phyloP scores from a whole-genome alignment of 2,888 invertebrate species.

The Scaptodrosophila latifasciaeformis region DNA sequence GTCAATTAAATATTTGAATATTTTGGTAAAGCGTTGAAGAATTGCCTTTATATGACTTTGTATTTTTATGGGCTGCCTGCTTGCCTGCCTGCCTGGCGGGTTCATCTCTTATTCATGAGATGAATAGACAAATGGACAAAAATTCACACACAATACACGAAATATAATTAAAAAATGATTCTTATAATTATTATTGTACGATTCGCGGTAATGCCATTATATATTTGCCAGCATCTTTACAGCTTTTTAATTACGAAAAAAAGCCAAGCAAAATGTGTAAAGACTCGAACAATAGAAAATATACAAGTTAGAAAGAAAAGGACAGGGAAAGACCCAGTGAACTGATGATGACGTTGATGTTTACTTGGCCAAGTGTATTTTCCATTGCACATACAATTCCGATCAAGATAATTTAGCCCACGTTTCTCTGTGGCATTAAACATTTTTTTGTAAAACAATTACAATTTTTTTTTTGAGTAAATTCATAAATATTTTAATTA shows the following conservation, averaged over 20 bases:
- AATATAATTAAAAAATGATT: too few species aligned
- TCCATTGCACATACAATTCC: not conserved
- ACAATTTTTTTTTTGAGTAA: constrained; percentile 28
- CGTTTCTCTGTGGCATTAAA: constrained; percentile 2
- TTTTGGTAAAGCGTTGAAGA: too few species aligned
- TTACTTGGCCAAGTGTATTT: not conserved
- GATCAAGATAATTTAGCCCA: constrained; percentile 34
- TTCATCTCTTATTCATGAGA: too few species aligned
- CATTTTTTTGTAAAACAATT: constrained; percentile 29
- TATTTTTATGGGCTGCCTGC: too few species aligned
- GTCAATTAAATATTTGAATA: too few species aligned
- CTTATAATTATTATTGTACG: constrained; percentile 36
- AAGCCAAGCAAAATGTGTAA: too few species aligned
- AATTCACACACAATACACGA: too few species aligned
- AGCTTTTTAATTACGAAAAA: not conserved
- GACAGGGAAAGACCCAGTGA: not conserved
- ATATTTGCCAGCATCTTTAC: not conserved
- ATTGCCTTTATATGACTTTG: too few species aligned
- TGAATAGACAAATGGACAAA: too few species aligned
- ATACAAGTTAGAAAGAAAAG: not conserved
- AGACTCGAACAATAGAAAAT: too few species aligned
- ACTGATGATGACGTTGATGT: not conserved
- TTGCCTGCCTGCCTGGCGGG: too few species aligned
- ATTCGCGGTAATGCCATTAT: constrained; percentile 2
- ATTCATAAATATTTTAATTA: constrained; percentile 67